Conservation (phyloP, 2,113 vertebrate species). For the Ophthalmolycus amberensis region DNA sequence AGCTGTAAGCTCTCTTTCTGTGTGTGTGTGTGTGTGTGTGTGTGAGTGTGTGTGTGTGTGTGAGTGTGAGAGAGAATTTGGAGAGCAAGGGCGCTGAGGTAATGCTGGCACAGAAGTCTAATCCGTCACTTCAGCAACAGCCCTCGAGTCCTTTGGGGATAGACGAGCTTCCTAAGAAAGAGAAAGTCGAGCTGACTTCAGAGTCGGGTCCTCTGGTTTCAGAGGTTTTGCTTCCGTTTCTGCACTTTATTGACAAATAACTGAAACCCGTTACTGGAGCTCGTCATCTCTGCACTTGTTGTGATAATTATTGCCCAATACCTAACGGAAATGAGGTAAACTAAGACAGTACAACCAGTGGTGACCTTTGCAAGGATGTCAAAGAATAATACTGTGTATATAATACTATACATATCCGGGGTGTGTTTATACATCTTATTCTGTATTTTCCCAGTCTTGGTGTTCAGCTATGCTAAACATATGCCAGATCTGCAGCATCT, state of each 20-base stretch:
- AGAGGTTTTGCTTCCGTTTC: slow-evolving; percentile 18
- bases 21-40: slow-evolving; percentile 10
- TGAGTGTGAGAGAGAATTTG: neutral
- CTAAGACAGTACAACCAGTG: neutral
- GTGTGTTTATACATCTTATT: neutral
- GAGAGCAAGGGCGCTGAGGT: slow-evolving; percentile 74
- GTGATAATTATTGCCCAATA: neutral
- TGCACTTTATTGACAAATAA: slow-evolving; percentile 1
- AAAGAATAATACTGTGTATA: neutral
- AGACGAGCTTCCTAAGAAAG: slow-evolving; percentile 46
- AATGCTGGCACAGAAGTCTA: slow-evolving; percentile 67
- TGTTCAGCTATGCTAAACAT: neutral
- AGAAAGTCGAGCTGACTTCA: slow-evolving; percentile 16
- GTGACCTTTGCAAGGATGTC: neutral
- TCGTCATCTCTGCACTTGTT: neutral
- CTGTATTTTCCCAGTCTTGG: neutral
- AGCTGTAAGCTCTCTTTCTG: slow-evolving; percentile 38
- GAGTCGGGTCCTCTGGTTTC: slow-evolving; percentile 10
- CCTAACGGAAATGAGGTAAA: neutral
- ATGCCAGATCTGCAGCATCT: slow-evolving; percentile 13
- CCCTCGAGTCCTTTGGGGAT: slow-evolving; percentile 50
- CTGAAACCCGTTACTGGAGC: neutral
- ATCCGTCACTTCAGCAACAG: slow-evolving; percentile 70
- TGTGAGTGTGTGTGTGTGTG: too few relatives aligned
- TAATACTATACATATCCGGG: neutral